Percentiles rank a stretch among this genome's conserved stretches.
These are phyloP conservation scores for Calypte anna DNA, from an alignment of 2,113 vertebrate genomes.

Conservation along the genomic window DNA sequence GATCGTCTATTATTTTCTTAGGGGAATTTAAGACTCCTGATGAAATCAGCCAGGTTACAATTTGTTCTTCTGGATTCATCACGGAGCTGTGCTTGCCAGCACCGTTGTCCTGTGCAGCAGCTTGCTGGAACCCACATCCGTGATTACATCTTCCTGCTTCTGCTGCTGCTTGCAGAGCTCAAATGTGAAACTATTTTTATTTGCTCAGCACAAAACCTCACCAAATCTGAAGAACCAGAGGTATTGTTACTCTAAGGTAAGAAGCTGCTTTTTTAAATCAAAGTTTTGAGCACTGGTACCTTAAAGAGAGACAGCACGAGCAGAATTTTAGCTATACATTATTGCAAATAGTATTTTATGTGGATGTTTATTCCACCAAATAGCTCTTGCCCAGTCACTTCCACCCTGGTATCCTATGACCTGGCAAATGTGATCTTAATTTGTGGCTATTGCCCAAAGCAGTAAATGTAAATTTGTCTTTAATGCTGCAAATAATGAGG, in stretches of 20 bases:
- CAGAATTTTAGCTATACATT: neutral
- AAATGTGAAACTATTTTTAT: conserved; percentile 35
- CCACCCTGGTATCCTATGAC: neutral
- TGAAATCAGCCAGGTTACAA: conserved; percentile 97
- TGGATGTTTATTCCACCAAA: neutral
- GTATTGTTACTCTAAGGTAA: neutral
- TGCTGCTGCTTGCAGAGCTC: conserved; percentile 52
- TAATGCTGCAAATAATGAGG: neutral
- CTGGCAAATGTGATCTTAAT: neutral
- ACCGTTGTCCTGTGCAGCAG: conserved; percentile 53
- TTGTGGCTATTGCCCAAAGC: neutral
- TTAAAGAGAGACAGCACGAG: neutral
- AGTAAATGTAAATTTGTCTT: neutral
- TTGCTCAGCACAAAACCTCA: neutral
- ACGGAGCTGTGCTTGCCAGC: neutral
- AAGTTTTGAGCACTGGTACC: neutral
- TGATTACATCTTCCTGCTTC: conserved; percentile 79
- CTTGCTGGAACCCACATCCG: conserved; percentile 89
- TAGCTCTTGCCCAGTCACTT: neutral
- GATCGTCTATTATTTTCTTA: conserved; percentile 93
- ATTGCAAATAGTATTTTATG: neutral
- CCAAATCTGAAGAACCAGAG: neutral
- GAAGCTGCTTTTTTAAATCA: neutral
- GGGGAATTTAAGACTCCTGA: conserved; percentile 95
- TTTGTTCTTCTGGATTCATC: conserved; percentile 96